phyloP scores from a whole-genome alignment of 1,140 invertebrate species.

The Diabrotica undecimpunctata region DNA sequence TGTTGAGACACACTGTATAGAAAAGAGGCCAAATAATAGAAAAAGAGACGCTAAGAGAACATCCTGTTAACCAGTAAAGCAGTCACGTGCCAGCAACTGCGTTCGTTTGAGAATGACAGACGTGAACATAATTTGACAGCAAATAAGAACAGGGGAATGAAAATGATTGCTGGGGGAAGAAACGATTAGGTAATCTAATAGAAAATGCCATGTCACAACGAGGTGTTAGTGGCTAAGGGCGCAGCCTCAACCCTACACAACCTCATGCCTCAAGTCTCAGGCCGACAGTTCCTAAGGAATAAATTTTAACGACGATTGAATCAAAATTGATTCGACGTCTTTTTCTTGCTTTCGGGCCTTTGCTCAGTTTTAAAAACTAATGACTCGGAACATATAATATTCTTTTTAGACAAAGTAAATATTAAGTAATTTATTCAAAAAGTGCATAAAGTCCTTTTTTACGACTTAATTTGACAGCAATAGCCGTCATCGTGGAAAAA shows the following conservation, averaged over 20 bases:
- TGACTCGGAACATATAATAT: no score
- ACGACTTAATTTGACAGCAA: no score
- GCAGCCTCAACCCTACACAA: neutral
- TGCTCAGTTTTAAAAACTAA: neutral
- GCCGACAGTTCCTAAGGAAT: neutral
- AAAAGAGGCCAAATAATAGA: conserved; percentile 5
- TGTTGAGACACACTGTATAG: neutral
- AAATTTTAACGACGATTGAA: neutral
- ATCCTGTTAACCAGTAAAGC: conserved; percentile 2
- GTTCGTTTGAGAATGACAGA: conserved; percentile 44
- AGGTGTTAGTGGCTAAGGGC: conserved; percentile 15
- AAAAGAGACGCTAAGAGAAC: neutral
- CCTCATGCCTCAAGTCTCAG: neutral
- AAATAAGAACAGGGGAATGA: conserved; percentile 44
- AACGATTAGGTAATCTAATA: conserved; percentile 48
- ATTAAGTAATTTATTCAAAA: no score
- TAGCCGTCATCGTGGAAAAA: no score
- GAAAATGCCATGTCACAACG: conserved; percentile 41
- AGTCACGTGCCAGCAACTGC: conserved; percentile 39
- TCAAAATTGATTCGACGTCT: neutral
- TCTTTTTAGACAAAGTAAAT: no score
- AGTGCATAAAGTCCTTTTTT: no score
- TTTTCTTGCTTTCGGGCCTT: neutral
- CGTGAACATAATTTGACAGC: conserved; percentile 48
- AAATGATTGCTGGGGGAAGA: conserved; percentile 42